These are phyloP conservation scores for Nestor notabilis DNA, from an alignment of 2,113 vertebrate genomes.

Conservation along the genomic window DNA sequence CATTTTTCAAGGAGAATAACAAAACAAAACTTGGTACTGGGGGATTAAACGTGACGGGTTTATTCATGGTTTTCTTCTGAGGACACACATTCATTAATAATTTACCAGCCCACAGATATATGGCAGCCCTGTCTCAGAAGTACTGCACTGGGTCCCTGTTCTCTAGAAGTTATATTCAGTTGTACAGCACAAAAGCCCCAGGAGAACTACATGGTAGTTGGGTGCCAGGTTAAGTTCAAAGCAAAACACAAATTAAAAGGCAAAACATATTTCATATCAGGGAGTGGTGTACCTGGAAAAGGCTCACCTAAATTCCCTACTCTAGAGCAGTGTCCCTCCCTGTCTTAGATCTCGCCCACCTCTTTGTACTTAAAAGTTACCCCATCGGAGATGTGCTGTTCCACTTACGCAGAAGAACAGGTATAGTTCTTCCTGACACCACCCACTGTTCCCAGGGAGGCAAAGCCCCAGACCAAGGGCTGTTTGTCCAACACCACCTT, in stretches of 20 bases:
- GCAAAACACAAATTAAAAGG: conserved; percentile 11
- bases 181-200: neutral
- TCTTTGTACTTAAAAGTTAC: conserved; percentile 15
- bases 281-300: conserved; percentile 29
- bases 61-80: neutral
- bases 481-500: neutral
- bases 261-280: neutral
- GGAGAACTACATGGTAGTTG: neutral
- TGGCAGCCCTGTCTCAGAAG: neutral
- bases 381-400: neutral
- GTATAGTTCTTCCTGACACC: neutral
- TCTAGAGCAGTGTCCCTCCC: neutral
- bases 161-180: neutral
- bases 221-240: conserved; percentile 7
- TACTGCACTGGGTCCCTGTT: neutral
- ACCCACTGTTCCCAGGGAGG: neutral
- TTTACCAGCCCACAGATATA: neutral
- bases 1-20: neutral
- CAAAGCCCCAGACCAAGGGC: neutral
- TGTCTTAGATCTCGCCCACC: neutral
- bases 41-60: neutral
- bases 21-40: neutral
- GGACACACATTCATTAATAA: neutral
- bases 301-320: neutral
- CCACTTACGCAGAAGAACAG: neutral